phyloP scores from a whole-genome alignment of 2,113 vertebrate genomes.

The Otis tarda region DNA sequence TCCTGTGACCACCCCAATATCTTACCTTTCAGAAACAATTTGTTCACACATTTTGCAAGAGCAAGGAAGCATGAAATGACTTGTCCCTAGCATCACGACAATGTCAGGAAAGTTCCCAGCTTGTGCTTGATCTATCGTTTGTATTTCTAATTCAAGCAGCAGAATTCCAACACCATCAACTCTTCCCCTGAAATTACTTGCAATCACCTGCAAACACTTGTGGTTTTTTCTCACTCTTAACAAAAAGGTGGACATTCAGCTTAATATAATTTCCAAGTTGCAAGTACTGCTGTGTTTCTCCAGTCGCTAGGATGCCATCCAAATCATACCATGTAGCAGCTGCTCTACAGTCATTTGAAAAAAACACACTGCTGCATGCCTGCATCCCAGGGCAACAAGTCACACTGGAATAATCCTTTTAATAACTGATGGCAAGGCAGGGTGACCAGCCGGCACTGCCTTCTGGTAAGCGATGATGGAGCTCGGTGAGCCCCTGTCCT shows the following conservation, averaged over 20 bases:
- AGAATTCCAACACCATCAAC: not conserved
- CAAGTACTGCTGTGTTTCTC: not conserved
- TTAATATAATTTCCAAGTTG: not conserved
- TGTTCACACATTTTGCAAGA: not conserved
- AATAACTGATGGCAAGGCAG: not conserved
- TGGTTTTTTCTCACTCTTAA: not conserved
- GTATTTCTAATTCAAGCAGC: not conserved
- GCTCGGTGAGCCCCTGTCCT: not conserved
- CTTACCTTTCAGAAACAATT: constrained; percentile 39
- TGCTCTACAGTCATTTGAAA: not conserved
- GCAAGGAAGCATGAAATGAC: constrained; percentile 28
- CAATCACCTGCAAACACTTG: not conserved
- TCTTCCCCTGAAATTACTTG: not conserved
- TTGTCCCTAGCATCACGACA: not conserved
- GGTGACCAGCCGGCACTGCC: not conserved
- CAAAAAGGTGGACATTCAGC: not conserved
- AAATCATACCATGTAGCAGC: not conserved
- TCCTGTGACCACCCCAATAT: not conserved
- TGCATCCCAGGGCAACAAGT: not conserved
- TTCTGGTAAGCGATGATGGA: not conserved
- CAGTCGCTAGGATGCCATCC: not conserved
- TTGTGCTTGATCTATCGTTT: not conserved
- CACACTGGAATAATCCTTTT: not conserved
- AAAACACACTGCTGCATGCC: not conserved
- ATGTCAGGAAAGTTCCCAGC: not conserved